Conservation (phyloP, 2,888 invertebrate species). For the Drosophila merina region DNA sequence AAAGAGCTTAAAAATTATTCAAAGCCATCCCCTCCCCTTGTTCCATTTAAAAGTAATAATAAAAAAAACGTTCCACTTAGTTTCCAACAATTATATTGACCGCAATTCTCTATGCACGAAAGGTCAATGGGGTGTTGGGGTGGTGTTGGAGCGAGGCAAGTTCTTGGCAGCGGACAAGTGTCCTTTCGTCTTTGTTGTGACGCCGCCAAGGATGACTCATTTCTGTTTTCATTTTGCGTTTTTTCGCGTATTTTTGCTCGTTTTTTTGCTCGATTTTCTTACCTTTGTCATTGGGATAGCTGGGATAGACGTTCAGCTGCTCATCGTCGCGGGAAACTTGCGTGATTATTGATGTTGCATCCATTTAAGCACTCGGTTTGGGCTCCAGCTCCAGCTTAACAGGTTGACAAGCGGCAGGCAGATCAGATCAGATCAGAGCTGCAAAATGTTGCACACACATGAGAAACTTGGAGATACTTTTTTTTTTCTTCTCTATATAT, state of each 20-base stretch:
- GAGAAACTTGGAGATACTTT: conserved; percentile 41
- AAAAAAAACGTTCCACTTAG: background rate
- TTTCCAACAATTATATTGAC: conserved; percentile 37
- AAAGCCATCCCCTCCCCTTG: conserved; percentile 23
- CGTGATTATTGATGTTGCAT: conserved; percentile 99
- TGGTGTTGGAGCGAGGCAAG: conserved; percentile 28
- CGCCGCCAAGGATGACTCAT: conserved; percentile 67
- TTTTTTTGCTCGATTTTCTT: conserved; percentile 65
- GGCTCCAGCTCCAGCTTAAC: conserved; percentile 36
- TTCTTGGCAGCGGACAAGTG: conserved; percentile 57
- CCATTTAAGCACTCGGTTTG: conserved; percentile 89
- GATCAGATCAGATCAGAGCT: conserved; percentile 19
- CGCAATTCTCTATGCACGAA: conserved; percentile 40
- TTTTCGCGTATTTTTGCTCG: background rate
- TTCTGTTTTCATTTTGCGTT: background rate
- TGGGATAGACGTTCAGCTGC: conserved; percentile 94
- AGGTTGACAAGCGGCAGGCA: conserved; percentile 42
- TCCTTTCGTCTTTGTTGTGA: conserved; percentile 77
- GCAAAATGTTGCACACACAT: conserved; percentile 49
- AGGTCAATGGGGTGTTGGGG: conserved; percentile 35
- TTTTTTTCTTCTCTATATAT: conserved; percentile 57
- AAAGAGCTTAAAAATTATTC: conserved; percentile 1
- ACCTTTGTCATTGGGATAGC: conserved; percentile 92
- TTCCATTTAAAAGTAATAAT: background rate
- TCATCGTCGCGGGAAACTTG: conserved; percentile 99